Conservation (phyloP, 2,888 invertebrate species). For the Drosophila atripex region DNA sequence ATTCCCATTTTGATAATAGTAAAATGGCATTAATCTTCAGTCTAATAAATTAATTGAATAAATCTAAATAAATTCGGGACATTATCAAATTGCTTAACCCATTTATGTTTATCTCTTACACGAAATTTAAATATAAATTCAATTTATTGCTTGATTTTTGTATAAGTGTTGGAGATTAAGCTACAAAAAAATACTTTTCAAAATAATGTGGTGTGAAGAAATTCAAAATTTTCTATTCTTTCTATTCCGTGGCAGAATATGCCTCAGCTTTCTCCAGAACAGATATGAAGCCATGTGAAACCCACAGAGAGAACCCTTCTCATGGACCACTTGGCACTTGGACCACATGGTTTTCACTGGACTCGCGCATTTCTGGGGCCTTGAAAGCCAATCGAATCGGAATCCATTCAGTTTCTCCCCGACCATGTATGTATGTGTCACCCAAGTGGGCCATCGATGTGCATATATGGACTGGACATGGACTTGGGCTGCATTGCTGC, state of each 20-base stretch:
- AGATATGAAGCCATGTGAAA: slow-evolving; percentile 3
- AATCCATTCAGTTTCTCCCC: slow-evolving; percentile 35
- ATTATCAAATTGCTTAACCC: no score
- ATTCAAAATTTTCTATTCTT: neutral
- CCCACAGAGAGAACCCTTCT: neutral
- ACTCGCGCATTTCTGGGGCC: neutral
- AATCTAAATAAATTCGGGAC: no score
- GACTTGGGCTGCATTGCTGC: slow-evolving; percentile 29
- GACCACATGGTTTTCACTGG: slow-evolving; percentile 1
- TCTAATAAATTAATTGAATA: no score
- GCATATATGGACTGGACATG: slow-evolving; percentile 29
- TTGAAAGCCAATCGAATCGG: slow-evolving; percentile 22
- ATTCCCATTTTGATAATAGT: no score
- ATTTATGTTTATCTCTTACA: no score
- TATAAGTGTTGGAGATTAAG: no score
- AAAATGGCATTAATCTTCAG: no score
- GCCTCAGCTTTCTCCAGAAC: slow-evolving; percentile 2
- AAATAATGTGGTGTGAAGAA: neutral
- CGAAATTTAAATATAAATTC: no score
- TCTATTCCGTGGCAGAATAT: neutral
- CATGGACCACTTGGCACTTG: slow-evolving; percentile 1
- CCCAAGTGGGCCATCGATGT: slow-evolving; percentile 34
- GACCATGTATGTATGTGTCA: slow-evolving; percentile 18
- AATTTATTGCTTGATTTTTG: neutral
- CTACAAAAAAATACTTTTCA: no score